Base-by-base conservation (phyloP, 2,888 invertebrate species). In the Muschampia plurimacula region DNA sequence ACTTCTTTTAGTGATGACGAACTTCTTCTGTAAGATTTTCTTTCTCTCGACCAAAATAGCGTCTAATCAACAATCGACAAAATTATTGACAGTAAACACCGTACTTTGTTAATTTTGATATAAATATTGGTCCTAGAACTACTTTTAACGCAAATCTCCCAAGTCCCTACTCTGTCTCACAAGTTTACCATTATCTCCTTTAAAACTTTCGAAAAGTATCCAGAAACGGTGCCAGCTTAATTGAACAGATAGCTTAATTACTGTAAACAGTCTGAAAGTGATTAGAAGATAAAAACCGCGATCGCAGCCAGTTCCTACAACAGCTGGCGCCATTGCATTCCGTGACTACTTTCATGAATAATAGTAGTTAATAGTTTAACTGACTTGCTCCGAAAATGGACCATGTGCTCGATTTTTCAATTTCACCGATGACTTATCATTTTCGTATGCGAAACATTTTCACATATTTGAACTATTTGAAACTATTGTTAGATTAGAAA, bases 201-300 rank as follows among this genome's bases (percentile, higher is more conserved):
- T 66, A 49, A 67, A 66, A 72, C 71, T 72, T 72, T 72, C 71
- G 66, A 62, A 66, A 28, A 66, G 59, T 46, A 39, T 22, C 36
- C 32, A 62, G 71, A 72, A 72, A 72, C 66, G 71, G 71, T 67
- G 71, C 22, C 71, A 44, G 71, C 66, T 67, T 67, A 72, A 66
- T 72, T 72, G 71, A 67, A 41, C 39, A 71, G 71, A 72, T 72
- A 72, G 39, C 52, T 52, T 72, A 72, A 72, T 72, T 72, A 72
- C 71, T 67, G 71, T 72, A 72, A 72, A 41, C 71, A 60, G 60
- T 60, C 71, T 72, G 62, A 72, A 72, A 72, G 71, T 71, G 71
- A 71, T 71, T 71, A 66, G 65, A 66, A 60, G 71, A 71, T 71
- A 71, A 71, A 71, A 71, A 71, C 66, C 39, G 36, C 59, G 66